phyloP scores from a whole-genome alignment of 1,140 invertebrate species.

The Oryctes rhinoceros region DNA sequence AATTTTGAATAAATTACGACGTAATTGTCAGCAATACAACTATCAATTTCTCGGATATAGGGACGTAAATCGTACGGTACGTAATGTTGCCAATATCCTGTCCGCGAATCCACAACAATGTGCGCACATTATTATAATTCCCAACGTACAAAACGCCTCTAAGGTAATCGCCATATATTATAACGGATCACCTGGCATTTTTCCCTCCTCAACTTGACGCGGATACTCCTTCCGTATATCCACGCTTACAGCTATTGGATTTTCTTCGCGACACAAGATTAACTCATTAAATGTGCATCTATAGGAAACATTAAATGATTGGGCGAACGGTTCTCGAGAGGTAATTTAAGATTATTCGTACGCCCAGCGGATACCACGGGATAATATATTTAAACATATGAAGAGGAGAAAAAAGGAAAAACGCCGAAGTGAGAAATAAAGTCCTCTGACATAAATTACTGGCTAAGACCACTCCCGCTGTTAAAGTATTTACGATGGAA shows the following conservation, averaged over 20 bases:
- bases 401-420: not conserved
- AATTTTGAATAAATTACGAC: not conserved
- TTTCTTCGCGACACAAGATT: not conserved
- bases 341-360: not conserved
- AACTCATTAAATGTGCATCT: not conserved
- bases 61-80: not conserved
- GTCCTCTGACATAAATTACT: not conserved
- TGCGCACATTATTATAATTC: not conserved
- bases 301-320: not conserved
- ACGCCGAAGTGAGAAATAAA: not conserved
- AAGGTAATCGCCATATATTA: constrained; percentile 10
- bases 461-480: constrained; percentile 11
- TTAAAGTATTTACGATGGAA: not conserved
- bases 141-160: not conserved
- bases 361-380: not conserved
- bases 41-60: not conserved
- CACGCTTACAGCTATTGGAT: not conserved
- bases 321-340: not conserved
- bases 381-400: not conserved
- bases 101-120: not conserved
- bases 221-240: not conserved
- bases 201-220: not conserved
- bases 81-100: constrained; percentile 10
- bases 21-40: constrained; percentile 4
- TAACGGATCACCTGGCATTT: constrained; percentile 16